phyloP scores from a whole-genome alignment of 2,113 vertebrate species.

The Chionomys nivalis region DNA sequence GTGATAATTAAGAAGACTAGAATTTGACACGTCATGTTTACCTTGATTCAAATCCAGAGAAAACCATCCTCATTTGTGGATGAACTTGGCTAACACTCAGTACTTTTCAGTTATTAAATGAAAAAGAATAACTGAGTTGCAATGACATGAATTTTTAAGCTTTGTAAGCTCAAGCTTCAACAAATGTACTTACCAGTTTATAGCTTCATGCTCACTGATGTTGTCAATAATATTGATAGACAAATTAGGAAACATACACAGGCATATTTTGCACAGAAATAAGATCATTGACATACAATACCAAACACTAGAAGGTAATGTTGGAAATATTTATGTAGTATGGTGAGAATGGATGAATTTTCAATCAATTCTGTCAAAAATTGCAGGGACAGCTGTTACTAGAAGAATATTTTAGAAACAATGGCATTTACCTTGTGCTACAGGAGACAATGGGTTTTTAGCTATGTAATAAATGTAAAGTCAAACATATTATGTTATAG shows the following conservation, averaged over 20 bases:
- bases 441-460: background rate
- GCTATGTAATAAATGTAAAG: background rate
- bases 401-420: background rate
- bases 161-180: background rate
- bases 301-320: background rate
- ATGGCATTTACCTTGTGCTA: background rate
- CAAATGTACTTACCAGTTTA: background rate
- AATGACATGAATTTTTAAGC: background rate
- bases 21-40: background rate
- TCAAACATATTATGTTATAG: background rate
- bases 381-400: background rate
- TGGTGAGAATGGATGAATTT: background rate
- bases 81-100: background rate
- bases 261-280: background rate
- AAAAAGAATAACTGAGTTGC: background rate
- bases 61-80: background rate
- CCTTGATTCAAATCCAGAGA: background rate
- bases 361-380: slow-evolving; percentile 24
- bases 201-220: slow-evolving; percentile 6
- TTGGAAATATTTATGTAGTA: background rate
- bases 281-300: background rate
- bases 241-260: background rate
- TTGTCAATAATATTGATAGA: background rate
- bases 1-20: slow-evolving; percentile 11
- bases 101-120: slow-evolving; percentile 22